Evolutionary conservation across 2,888 invertebrate species (phyloP).

Genomic region (Drosophila kanekoi): DNA sequence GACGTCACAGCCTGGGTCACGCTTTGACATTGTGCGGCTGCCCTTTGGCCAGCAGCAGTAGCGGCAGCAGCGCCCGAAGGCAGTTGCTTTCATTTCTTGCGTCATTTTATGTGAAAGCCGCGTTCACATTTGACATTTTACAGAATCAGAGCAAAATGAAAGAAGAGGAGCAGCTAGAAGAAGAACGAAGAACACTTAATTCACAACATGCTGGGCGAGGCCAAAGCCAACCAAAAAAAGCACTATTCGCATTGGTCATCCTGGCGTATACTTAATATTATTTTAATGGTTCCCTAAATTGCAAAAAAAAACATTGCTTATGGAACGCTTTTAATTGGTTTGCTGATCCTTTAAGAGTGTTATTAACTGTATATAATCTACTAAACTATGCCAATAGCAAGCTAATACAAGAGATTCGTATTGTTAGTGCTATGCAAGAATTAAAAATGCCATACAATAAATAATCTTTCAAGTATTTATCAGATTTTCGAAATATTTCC

Average conservation of each 20-base stretch:
- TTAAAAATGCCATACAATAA: too few relatives aligned
- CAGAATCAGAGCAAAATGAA: slow-evolving; percentile 24
- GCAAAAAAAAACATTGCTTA: too few relatives aligned
- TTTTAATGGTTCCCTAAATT: background rate
- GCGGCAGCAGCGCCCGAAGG: slow-evolving; percentile 21
- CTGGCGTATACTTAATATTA: slow-evolving; percentile 32
- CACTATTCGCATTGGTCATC: slow-evolving; percentile 2
- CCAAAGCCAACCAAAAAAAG: slow-evolving; percentile 18
- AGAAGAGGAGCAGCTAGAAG: slow-evolving; percentile 4
- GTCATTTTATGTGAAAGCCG: slow-evolving; percentile 68
- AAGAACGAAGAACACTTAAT: slow-evolving; percentile 36
- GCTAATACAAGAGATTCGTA: too few relatives aligned
- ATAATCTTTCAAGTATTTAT: too few relatives aligned
- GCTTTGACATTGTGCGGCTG: slow-evolving; percentile 47
- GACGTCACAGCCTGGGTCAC: slow-evolving; percentile 58
- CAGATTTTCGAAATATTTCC: too few relatives aligned
- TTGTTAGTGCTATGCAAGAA: too few relatives aligned
- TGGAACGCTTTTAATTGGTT: slow-evolving; percentile 1
- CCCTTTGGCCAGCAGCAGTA: slow-evolving; percentile 54
- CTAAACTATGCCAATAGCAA: too few relatives aligned
- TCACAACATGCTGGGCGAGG: slow-evolving; percentile 35
- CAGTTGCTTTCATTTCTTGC: slow-evolving; percentile 64
- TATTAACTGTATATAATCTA: too few relatives aligned
- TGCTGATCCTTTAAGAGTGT: background rate
- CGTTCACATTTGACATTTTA: slow-evolving; percentile 73